Base-by-base conservation (phyloP, 1,140 invertebrate genomes). In the Pinna nobilis region DNA sequence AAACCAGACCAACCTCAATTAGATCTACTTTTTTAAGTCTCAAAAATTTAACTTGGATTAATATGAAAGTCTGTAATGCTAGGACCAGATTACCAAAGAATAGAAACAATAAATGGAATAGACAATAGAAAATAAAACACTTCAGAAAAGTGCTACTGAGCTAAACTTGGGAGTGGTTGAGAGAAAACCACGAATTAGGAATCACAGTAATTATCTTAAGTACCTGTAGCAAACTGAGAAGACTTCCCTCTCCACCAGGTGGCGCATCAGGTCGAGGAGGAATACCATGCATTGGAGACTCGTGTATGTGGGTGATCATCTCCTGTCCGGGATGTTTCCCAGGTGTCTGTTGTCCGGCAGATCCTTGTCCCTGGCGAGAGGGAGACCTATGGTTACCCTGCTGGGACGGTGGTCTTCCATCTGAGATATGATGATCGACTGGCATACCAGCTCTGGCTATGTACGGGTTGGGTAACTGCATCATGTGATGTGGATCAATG, bases 171-270 rank as follows among this genome's bases (percentile, higher is more conserved):
- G 11, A 28, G 32, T 30, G 15, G 25, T 23, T 3, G 32, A 20
- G 32, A 53, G 18, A 53, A 25, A 25, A 20, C 5, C 0, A 25
- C 1, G 23, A 11, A 28, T 25, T 20, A 25, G 32, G 32, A 53
- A 53, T 20, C 23, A 0, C 18, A 5, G n/a, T n/a, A n/a, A n/a
- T n/a, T n/a, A n/a, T n/a, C n/a, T n/a, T n/a, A n/a, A n/a, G 35
- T 69, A 79, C 78, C 74, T 79, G 78, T 28, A 82, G 67, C n/a
- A 79, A 32, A 51, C 74, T 77, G 23, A 81, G 64, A n/a, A 81
- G 47, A 57, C 79, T 81, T 37, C 79, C 76, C 39, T 81, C 79
- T n/a, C 72, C 77, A 20, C 66, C 73, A 28, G 65, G 66, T 47
- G 66, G 51, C 25, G 44, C 53, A 44, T 69, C 51, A 15, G 61